Base-by-base conservation (phyloP, 2,888 invertebrate species). In the Drosophila paranaensis region DNA sequence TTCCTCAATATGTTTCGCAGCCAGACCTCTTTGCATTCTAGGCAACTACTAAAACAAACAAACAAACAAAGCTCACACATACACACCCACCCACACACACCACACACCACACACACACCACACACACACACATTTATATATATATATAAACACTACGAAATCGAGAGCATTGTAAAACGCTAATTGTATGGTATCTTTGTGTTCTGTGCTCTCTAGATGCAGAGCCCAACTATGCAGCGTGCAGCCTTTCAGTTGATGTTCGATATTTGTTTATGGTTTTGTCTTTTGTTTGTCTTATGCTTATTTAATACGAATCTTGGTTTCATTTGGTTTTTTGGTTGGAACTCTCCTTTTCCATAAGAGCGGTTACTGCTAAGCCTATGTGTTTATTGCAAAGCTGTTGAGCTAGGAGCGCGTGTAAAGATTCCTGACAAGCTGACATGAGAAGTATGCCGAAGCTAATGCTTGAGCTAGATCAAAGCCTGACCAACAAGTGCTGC, bases 121-220 rank as follows among this genome's bases (percentile, higher is more conserved):
- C 54, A 68, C 45, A 64, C 43, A 43, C 39, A 55, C 30, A 55
- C 10, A 60, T 14, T 65, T 20, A 53, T 37, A 8, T 33, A 33
- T 33, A 33, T 33, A 8, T 33, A 74, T 45, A 57, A 45, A 71
- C 61, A 65, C 56, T 50, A 46, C 40, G 30, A 45, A 56, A 39
- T 50, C 67, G 61, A 60, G 65, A 68, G 37, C 63, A 69, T 62
- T 78, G 57, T 67, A 63, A 67, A 63, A 61, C 72, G 84, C 81
- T 81, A 83, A 81, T 72, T 74, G 75, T 83, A 82, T 76, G 69
- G 71, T 78, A 82, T 84, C 69, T 86, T 66, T 74, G 75, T 87
- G 75, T 73, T 81, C 89, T 77, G 74, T 68, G 71, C 82, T 83
- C 74, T 70, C 48, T 73, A 55, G 56, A 79, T 57, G 66, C 66